Conservation (phyloP, 37 sponge, comb jelly and placozoan species). For the Haliclona indistincta region DNA sequence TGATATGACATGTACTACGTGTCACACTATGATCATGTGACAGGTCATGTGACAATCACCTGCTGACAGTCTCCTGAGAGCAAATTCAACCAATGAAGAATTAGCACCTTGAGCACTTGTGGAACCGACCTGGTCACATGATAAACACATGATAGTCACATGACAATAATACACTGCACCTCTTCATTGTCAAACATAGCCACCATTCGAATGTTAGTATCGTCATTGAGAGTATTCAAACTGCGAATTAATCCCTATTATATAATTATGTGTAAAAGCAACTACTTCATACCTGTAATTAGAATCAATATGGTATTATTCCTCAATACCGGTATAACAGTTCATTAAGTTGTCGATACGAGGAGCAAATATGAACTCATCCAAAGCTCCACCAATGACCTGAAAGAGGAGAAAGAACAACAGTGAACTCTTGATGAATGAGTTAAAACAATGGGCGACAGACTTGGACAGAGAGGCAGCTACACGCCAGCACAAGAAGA, state of each 20-base stretch:
- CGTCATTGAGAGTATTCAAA: conserved; percentile 39
- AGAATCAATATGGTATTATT: not conserved
- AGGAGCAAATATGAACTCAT: conserved; percentile 95
- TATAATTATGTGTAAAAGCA: not conserved
- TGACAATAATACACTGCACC: conserved; percentile 32
- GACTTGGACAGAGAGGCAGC: no score
- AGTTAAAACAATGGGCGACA: no score
- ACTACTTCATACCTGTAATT: not conserved
- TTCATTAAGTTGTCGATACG: conserved; percentile 94
- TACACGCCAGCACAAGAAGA: no score
- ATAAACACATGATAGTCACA: not conserved
- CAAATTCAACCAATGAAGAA: conserved; percentile 75
- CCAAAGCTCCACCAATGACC: conserved; percentile 79
- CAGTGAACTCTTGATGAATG: no score
- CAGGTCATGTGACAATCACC: not conserved
- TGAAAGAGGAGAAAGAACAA: conserved; percentile 7
- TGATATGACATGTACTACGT: no score
- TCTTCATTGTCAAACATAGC: conserved; percentile 96
- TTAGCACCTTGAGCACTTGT: conserved; percentile 91
- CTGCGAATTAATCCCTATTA: conserved; percentile 62
- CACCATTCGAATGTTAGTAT: conserved; percentile 71
- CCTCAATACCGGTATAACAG: conserved; percentile 85
- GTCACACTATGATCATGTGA: no score
- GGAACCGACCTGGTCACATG: conserved; percentile 79
- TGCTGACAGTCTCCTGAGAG: conserved; percentile 67